Evolutionary conservation across 1,140 invertebrate genomes (phyloP), one percentile per base, ranked within the genome.

Genomic region (Marisa cornuarietis): DNA sequence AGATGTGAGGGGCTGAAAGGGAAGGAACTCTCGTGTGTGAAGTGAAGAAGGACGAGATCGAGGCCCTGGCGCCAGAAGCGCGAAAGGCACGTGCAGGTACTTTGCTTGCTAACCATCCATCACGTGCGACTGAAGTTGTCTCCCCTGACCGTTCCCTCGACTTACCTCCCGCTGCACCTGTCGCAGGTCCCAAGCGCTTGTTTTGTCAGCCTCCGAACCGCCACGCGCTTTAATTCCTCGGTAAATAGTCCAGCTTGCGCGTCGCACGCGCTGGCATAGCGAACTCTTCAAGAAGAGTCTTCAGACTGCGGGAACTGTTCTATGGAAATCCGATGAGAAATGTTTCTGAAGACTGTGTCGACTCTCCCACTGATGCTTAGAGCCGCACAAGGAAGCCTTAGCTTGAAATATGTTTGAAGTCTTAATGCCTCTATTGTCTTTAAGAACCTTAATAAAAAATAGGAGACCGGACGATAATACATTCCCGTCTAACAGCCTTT

Each of bases 101-200:
- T 73, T 54, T 73, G 71, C 71, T 73, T 73, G 54, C 71, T 73
- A 73, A 73, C 54, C 71, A 73, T 73, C 71, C 71, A 73, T 73
- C 71, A 73, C 52, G 49, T 13, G 49, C 71, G 11, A 54, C 52
- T 73, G 18, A 49, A 73, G 71, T 73, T 73, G 71, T 73, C 71
- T 73, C 71, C 71, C 71, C 52, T n/a, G 49, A 54, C 42, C 52
- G 71, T 18, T 54, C 42, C 51, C 14, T 22, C 18, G 42, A 49
- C 26, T 52, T 51, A 54, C 52, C 71, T 73, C 26, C 24, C 71
- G 49, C 49, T 14, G 69, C 71, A 73, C 71, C 71, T 73, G 71
- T 68, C 71, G 10, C 14, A 16, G 31, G 71, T 73, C 71, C 71
- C 71, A 73, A n/a, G 71, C 71, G 22, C 51, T 73, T 73, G 71